Percentiles rank a stretch among this genome's conserved stretches.
Evolutionary conservation across 2,113 vertebrate species (phyloP).

Genomic region (Gadus chalcogrammus): DNA sequence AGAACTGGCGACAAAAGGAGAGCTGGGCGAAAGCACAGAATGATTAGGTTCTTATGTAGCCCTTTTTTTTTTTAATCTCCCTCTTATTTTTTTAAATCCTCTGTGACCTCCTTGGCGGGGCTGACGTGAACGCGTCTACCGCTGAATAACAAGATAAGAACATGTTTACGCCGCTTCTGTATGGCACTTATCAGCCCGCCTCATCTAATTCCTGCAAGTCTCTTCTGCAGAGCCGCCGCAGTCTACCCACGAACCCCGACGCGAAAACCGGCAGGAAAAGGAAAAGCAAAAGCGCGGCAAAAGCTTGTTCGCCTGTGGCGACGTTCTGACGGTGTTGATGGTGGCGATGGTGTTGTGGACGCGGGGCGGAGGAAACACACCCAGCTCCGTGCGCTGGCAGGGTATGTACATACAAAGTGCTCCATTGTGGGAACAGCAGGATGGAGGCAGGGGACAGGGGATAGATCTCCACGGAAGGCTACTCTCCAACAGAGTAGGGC

Average conservation of each 20-base stretch:
- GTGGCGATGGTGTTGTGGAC: background rate
- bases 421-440: conserved; percentile 52
- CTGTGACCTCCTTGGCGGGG: conserved; percentile 43
- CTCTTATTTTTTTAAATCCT: conserved; percentile 26
- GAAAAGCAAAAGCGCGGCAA: conserved; percentile 42
- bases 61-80: conserved; percentile 29
- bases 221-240: conserved; percentile 35
- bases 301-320: too few relatives aligned
- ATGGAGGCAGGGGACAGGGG: conserved; percentile 54
- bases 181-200: conserved; percentile 61
- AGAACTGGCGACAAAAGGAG: conserved; percentile 58
- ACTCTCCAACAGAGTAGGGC: conserved; percentile 53
- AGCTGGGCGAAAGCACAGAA: conserved; percentile 45
- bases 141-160: conserved; percentile 73
- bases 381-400: conserved; percentile 31
- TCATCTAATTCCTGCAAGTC: conserved; percentile 69
- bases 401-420: conserved; percentile 52
- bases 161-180: conserved; percentile 66
- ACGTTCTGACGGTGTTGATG: too few relatives aligned
- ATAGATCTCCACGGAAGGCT: conserved; percentile 48
- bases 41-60: conserved; percentile 62
- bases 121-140: conserved; percentile 63
- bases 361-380: background rate
- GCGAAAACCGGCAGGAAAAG: conserved; percentile 40
- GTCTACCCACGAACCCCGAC: conserved; percentile 47